These are phyloP conservation scores for Ischnus inquisitorius DNA, from an alignment of 2,888 invertebrate species.

Conservation along the genomic window DNA sequence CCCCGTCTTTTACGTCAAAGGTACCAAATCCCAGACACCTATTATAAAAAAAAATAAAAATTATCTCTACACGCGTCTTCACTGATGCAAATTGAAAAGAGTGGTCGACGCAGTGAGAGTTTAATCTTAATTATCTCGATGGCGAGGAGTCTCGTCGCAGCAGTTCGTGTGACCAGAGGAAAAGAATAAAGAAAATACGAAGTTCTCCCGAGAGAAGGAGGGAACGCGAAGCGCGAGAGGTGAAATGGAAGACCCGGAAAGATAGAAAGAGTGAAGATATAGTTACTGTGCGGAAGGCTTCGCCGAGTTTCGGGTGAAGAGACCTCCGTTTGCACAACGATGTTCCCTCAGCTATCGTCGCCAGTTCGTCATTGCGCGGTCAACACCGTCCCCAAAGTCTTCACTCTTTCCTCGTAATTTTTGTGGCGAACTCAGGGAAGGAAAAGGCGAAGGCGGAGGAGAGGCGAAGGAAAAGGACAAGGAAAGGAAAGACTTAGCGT, in stretches of 20 bases:
- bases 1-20: background rate
- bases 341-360: background rate
- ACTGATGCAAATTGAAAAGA: constrained; percentile 36
- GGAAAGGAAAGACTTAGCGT: too few relatives aligned
- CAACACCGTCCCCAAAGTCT: background rate
- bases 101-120: constrained; percentile 35
- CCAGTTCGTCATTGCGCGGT: background rate
- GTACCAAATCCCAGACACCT: background rate
- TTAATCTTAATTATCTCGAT: constrained; percentile 64
- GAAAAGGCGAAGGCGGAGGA: too few relatives aligned
- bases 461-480: too few relatives aligned
- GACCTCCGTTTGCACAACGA: constrained; percentile 11
- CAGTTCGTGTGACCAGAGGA: constrained; percentile 43
- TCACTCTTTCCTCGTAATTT: constrained; percentile 69
- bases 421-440: constrained; percentile 71
- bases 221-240: constrained; percentile 29
- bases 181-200: constrained; percentile 6
- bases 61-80: background rate
- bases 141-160: constrained; percentile 42
- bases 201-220: constrained; percentile 25
- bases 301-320: constrained; percentile 62
- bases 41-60: background rate
- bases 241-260: constrained; percentile 28
- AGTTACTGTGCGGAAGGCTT: constrained; percentile 61
- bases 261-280: constrained; percentile 46